Percentiles rank a stretch among this genome's conserved stretches.
These are phyloP conservation scores for Vannuccia rotundouncinata DNA, from an alignment of 2,888 invertebrate species.

Conservation along the genomic window DNA sequence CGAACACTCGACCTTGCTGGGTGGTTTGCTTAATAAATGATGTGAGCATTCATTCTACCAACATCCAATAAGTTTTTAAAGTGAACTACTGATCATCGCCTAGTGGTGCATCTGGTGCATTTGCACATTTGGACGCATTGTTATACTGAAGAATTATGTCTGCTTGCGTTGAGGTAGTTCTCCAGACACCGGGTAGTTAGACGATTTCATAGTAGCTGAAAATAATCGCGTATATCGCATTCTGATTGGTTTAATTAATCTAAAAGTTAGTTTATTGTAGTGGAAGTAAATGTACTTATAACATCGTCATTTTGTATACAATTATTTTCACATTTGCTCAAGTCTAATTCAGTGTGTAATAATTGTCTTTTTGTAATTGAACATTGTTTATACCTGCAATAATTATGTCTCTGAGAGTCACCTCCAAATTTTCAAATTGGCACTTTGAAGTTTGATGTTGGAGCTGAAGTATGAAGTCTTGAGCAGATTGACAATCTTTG, in stretches of 20 bases:
- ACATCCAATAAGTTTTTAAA: not conserved
- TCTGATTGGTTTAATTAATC: not conserved
- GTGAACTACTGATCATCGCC: not conserved
- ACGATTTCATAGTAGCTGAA: no score
- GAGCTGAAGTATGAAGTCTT: not conserved
- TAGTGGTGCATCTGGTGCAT: not conserved
- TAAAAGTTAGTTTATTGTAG: not conserved
- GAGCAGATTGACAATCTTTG: not conserved
- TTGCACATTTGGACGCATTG: not conserved
- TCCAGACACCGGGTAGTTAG: not conserved
- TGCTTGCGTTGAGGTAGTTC: not conserved
- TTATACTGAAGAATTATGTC: not conserved
- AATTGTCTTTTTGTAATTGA: not conserved
- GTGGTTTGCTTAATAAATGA: not conserved
- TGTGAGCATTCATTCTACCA: not conserved
- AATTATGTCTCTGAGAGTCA: not conserved
- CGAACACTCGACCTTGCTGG: not conserved
- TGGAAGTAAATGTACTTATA: not conserved
- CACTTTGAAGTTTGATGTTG: not conserved
- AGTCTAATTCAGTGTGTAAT: no score
- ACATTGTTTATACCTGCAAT: not conserved
- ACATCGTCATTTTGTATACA: constrained; percentile 2
- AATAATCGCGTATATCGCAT: no score
- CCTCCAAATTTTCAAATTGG: not conserved
- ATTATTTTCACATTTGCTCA: not conserved